Base-by-base conservation (phyloP, 2,888 invertebrate genomes). In the Anorthoa munda region DNA sequence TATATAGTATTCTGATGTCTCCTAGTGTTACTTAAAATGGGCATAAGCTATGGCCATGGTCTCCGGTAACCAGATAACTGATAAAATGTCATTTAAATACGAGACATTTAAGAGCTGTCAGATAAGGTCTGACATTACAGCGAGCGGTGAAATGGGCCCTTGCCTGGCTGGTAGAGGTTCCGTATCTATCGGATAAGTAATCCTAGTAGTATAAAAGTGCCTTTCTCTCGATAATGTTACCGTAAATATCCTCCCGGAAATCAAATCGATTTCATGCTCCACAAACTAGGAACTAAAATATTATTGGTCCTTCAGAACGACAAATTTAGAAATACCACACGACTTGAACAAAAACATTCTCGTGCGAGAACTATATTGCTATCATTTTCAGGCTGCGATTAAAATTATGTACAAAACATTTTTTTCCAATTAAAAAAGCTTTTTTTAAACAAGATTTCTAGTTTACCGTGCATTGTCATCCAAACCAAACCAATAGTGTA, bases 31-130 rank as follows among this genome's bases (percentile, higher is more conserved):
- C 11, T 56, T 5, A 55, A 55, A 15, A 15, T 11, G 53, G 3
- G 56, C 11, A 26, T 26, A 31, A 31, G 39, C 39, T 9, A 17
- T 26, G 11, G 26, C 63, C 65, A n/a, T 51, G 21, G 23, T 53
- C 15, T 51, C 39, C 15, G 13, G 17, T 21, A 45, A 50, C 1
- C 11, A 26, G 45, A 4, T 45, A 39, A 55, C 12, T 12, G 23
- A 51, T 51, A 65, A 17, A 46, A 69, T n/a, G 3, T 39, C 23
- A 46, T 26, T 69, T 46, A 7, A 21, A 70, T 15, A 70, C 46
- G 13, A 69, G 18, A 55, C n/a, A 31, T 69, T 53, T 68, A 46
- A 55, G 13, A 55, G 55, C 26, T 45, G 15, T 48, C 13, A 70
- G 31, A 46, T 46, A 55, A 31, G 21, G 31, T 56, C 15, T 56